Evolutionary conservation across 2,888 invertebrate genomes (phyloP), one percentile per base, ranked within the genome.

Genomic region (Sphecodes monilicornis): DNA sequence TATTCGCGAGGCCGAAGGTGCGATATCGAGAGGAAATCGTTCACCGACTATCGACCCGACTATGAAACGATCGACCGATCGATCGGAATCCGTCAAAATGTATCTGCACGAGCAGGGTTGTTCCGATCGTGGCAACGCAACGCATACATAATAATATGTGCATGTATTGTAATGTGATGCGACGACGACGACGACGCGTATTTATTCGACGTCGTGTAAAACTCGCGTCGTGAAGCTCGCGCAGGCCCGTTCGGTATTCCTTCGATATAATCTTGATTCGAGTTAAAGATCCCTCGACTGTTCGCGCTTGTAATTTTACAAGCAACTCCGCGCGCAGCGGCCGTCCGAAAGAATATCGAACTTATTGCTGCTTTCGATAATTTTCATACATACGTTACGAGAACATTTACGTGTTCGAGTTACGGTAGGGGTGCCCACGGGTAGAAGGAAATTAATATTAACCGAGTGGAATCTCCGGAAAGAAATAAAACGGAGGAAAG

Each of bases 221-320:
- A 78, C 71, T 57, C 70, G 76, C n/a, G n/a, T n/a, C n/a, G n/a
- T n/a, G 75, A 71, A 69, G 77, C 60, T 8, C 29, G 54, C 69
- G 57, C 54, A 26, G 46, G 18, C 60, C n/a, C 72, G 70, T 54
- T 29, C 43, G 73, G 13, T 46, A 54, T 50, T 39, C 36, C 64
- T 3, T 79, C 80, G 71, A 82, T 85, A 69, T 80, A 76, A 64
- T 77, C 79, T 84, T 46, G 79, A 88, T 82, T 68, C 74, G 76
- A 68, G 78, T 80, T 84, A 86, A 82, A 69, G 75, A 82, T 74
- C 68, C 69, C 22, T 32, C 18, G 80, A 70, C 64, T 43, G 72
- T 80, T 77, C 43, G 74, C 72, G 71, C 43, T 83, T 73, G 66
- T 76, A 80, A 86, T 80, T 86, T 86, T 82, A 88, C 79, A 60